Conservation (phyloP, 2,888 invertebrate species). For the Leptinotarsa peninsularis region DNA sequence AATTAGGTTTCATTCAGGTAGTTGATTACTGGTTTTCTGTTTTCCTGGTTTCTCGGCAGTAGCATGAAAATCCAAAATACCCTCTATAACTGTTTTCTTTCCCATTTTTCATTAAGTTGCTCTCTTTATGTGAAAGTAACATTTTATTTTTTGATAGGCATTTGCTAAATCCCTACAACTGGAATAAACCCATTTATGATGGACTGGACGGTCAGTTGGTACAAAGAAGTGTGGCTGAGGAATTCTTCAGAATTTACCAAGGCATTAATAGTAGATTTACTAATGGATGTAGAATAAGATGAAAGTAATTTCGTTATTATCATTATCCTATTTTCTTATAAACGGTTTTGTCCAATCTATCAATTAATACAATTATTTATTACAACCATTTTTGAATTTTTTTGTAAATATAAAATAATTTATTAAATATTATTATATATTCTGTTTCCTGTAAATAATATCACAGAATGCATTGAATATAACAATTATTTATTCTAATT, state of each 20-base stretch:
- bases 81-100: background rate
- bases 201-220: slow-evolving; percentile 52
- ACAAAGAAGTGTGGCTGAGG: slow-evolving; percentile 46
- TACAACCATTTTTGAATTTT: no score
- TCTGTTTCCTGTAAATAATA: no score
- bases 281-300: background rate
- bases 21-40: no score
- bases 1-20: no score
- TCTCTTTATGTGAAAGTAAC: slow-evolving; percentile 5
- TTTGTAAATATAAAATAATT: no score
- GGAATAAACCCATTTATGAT: slow-evolving; percentile 48
- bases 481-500: no score
- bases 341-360: no score
- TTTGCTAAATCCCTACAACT: slow-evolving; percentile 51
- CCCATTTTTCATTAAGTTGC: background rate
- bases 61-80: no score
- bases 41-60: no score
- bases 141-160: slow-evolving; percentile 44
- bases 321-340: background rate
- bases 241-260: slow-evolving; percentile 44
- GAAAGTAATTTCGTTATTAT: background rate
- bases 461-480: no score
- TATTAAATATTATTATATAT: no score
- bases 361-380: no score
- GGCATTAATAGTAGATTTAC: slow-evolving; percentile 26